Evolutionary conservation across 92 coral and sea anemone species (phyloP), one percentile per base, ranked within the genome.

Genomic region (Porites divaricata): DNA sequence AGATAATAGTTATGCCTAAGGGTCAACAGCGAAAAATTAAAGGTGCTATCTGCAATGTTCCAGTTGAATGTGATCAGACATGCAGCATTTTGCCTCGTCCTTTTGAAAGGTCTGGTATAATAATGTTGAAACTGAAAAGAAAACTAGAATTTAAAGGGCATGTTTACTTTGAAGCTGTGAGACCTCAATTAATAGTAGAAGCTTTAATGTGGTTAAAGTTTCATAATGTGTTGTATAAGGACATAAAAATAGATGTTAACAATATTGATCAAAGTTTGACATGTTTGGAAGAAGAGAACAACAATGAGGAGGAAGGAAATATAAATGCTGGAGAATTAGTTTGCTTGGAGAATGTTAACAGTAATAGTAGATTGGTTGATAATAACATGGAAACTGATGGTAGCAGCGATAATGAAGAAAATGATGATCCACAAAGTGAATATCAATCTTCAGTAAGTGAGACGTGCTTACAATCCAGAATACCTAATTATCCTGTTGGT

Each of bases 11-110:
- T 26, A 88, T 91, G 91, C 94, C 94, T 25, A 90, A 91, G 75
- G 93, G 93, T 58, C 91, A 90, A 26, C 93, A 88, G 72, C 88
- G 89, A 65, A 90, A 90, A 76, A 73, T 91, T 52, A 87, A 88
- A 81, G 94, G 88, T 62, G 94, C 91, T 23, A 90, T 90, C 13
- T 90, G 94, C 59, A 90, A 90, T 85, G 92, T 91, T 21, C 95
- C 95, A 58, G 92, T 91, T 77, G 84, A 88, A 54, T 90, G 91
- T 90, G 94, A 91, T 51, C 70, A 88, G 84, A 91, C 92, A 53
- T 74, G 89, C 67, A 80, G 77, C 22, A 64, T 79, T n/a, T 69
- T 91, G 73, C 95, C 95, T 23, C 87, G 92, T 54, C 71, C 95
- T 58, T 90, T 93, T 62, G 89, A 92, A 73, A 92, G 93, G 75